Evolutionary conservation across 2,888 invertebrate genomes (phyloP).

Genomic region (Drosophila histrio): DNA sequence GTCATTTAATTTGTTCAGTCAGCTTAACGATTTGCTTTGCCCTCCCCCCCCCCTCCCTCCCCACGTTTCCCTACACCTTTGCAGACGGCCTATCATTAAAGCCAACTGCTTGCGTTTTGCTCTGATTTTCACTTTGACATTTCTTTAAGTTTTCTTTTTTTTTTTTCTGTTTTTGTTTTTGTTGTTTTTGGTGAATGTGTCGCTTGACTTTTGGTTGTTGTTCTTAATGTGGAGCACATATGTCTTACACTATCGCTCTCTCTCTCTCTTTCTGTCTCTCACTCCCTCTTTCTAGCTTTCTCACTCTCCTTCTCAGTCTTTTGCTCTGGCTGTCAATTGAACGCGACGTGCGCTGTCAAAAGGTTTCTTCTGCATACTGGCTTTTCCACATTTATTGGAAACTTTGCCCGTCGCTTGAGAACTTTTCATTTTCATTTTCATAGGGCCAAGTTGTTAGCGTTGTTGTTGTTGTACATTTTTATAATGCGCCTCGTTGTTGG

Average conservation of each 20-base stretch:
- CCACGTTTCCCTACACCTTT: background rate
- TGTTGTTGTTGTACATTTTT: conserved; percentile 50
- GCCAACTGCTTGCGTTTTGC: conserved; percentile 36
- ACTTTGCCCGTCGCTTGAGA: conserved; percentile 59
- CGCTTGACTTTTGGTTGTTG: conserved; percentile 21
- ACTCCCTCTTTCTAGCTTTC: background rate
- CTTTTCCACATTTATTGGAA: conserved; percentile 39
- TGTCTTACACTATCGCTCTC: background rate
- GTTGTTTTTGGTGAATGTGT: conserved; percentile 35
- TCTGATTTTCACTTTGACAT: conserved; percentile 57
- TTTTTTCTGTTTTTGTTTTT: conserved; percentile 20
- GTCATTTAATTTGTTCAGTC: conserved; percentile 54
- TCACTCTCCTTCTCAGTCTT: background rate
- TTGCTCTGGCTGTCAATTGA: conserved; percentile 14
- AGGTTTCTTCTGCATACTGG: conserved; percentile 23
- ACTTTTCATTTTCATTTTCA: conserved; percentile 72
- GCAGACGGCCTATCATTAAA: conserved; percentile 11
- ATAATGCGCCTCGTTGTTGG: conserved; percentile 70
- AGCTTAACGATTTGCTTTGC: conserved; percentile 36
- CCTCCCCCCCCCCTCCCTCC: background rate
- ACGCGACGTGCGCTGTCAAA: conserved; percentile 64
- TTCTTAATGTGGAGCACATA: conserved; percentile 57
- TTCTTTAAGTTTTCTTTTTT: conserved; percentile 43
- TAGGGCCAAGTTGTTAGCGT: conserved; percentile 23
- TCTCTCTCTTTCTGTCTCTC: background rate